Evolutionary conservation across 2,113 vertebrate genomes (phyloP).

Genomic region (Datnioides undecimradiatus): DNA sequence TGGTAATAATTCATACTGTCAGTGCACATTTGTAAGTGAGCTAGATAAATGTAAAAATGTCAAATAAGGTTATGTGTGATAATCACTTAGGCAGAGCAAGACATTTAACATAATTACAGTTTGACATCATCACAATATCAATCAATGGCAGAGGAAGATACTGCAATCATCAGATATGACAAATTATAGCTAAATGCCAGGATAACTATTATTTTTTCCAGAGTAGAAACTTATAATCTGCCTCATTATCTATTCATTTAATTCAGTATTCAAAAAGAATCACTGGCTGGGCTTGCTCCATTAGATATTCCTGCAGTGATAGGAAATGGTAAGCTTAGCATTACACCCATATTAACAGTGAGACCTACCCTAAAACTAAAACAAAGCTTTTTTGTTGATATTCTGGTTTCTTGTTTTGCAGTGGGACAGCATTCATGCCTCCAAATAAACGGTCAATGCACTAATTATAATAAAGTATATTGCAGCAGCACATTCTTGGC

Average conservation of each 20-base stretch:
- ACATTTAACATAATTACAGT: slow-evolving; percentile 9
- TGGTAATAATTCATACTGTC: slow-evolving; percentile 26
- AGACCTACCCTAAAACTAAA: neutral
- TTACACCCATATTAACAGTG: neutral
- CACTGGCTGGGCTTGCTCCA: neutral
- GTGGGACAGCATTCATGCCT: neutral
- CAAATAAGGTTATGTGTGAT: slow-evolving; percentile 27
- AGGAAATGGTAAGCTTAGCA: neutral
- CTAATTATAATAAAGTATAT: neutral
- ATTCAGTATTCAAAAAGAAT: slow-evolving; percentile 21
- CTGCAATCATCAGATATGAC: slow-evolving; percentile 27
- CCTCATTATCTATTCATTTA: slow-evolving; percentile 23
- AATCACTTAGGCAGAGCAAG: neutral
- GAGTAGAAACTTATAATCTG: slow-evolving; percentile 8
- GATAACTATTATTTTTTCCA: neutral
- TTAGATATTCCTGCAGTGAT: neutral
- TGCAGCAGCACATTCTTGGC: neutral
- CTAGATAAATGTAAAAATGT: slow-evolving; percentile 3
- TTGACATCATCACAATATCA: slow-evolving; percentile 7
- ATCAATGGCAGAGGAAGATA: slow-evolving; percentile 1
- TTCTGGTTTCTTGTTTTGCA: neutral
- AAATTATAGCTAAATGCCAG: slow-evolving; percentile 11
- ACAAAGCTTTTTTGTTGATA: neutral
- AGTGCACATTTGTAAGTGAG: slow-evolving; percentile 30
- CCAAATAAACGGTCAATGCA: neutral